Base-by-base conservation (phyloP, 2,113 vertebrate species). In the Odocoileus virginianus region DNA sequence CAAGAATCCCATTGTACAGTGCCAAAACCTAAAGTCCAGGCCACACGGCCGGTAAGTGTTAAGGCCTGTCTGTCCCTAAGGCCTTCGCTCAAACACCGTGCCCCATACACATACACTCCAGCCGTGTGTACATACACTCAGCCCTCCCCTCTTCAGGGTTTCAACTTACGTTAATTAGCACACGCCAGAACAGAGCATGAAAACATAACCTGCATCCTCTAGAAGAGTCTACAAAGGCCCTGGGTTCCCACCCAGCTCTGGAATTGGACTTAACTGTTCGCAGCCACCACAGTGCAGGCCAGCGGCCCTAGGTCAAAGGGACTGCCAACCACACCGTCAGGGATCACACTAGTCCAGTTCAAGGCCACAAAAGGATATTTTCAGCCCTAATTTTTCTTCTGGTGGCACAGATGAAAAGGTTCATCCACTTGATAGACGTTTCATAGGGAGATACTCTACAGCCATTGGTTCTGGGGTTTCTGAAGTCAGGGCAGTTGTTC, bases 401-500 rank as follows among this genome's bases (percentile, higher is more conserved):
- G 2, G 40, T 88, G 30, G 91, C 50, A 28, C 27, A 81, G 50
- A 11, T 83, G 30, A 54, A 57, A 95, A 78, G 50, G 7, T 28
- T 43, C 25, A 23, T 27, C 33, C 64, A 40, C 50, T 36, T 86
- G n/a, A 19, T 82, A 43, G 64, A n/a, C 25, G 12, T 82, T 83
- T 52, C 47, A 23, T 7, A 4, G n/a, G 30, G 30, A 36, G 79
- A 82, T 57, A 43, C 36, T 86, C 52, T 50, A 79, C 43, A 91
- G 47, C 84, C 19, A 36, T 28, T n/a, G 82, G 36, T 86, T 67
- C 60, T 78, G 28, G 50, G 25, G 25, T 64, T 78, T 85, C 43
- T 78, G 54, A 94, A 85, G 67, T 87, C 47, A 88, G 71, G 28
- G 21, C 52, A 82, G 23, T 88, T 58, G 5, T 89, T 93, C 52